Conservation (phyloP, 2,888 invertebrate species). For the Xiphydria camelus region DNA sequence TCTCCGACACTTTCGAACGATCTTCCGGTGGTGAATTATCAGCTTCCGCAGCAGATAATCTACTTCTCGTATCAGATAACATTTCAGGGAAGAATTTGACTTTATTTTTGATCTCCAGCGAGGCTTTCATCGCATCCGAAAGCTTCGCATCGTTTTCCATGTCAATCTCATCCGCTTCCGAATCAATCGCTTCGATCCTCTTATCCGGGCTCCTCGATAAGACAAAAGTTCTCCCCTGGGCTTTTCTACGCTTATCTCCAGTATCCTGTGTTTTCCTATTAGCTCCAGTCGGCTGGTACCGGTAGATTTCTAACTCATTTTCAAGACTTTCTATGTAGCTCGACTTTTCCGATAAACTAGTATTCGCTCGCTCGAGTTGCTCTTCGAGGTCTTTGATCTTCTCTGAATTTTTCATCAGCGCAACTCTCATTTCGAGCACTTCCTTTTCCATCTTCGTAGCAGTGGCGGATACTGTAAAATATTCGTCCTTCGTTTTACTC, state of each 20-base stretch:
- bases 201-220: not conserved
- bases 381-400: conserved; percentile 21
- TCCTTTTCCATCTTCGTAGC: conserved; percentile 8
- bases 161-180: not conserved
- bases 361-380: no score
- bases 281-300: conserved; percentile 19
- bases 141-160: not conserved
- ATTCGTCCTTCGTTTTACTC: conserved; percentile 15
- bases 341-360: conserved; percentile 14
- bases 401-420: conserved; percentile 3
- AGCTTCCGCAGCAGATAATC: no score
- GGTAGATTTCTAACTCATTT: conserved; percentile 10
- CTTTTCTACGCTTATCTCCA: conserved; percentile 6
- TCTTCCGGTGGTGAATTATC: not conserved
- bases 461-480: not conserved
- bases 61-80: no score
- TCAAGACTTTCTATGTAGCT: conserved; percentile 15
- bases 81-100: no score
- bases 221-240: not conserved
- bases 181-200: not conserved
- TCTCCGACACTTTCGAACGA: no score
- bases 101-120: no score
- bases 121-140: no score
- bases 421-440: conserved; percentile 6
- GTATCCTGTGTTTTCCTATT: conserved; percentile 9